Evolutionary conservation across 2,888 invertebrate species (phyloP), one percentile per base, ranked within the genome.

Genomic region (Hirtodrosophila alboralis): DNA sequence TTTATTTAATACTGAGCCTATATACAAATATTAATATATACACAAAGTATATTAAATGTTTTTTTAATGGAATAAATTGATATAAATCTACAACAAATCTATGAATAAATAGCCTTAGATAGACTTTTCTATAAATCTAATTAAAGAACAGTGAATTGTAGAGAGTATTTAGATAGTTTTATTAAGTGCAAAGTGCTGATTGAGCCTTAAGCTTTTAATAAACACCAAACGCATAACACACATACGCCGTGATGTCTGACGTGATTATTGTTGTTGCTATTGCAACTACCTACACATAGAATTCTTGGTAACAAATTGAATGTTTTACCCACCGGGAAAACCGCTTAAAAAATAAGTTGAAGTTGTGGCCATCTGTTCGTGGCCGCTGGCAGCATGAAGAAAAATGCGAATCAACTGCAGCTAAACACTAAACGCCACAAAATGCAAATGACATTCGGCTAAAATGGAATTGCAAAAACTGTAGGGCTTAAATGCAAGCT

Each of bases 151-250:
- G 10, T 34, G 26, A 9, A 6, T 8, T 9, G 27, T 34, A 47
- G n/a, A 18, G 18, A 27, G 48, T 38, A 6, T 18, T 3, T 18
- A 5, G 18, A 5, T 18, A 2, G 18, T n/a, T n/a, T n/a, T n/a
- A n/a, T n/a, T n/a, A n/a, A 5, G 18, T 18, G 53, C 38, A 40
- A 49, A 60, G 27, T 66, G 45, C 27, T 56, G 67, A 67, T 61
- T 56, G 54, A 59, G 61, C 67, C 59, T 49, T 59, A 63, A 69
- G 69, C 69, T 69, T 56, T 69, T 63, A 69, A 69, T 69, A 70
- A 69, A 69, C 64, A 69, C 34, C 31, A 49, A 53, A 23, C 33
- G 41, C 34, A 67, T 51, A 58, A 72, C 48, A 54, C 52, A 52
- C 63, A 73, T 73, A 71, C 68, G 71, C 43, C 30, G n/a, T 34